Evolutionary conservation across 64 coral and sea anemone species (phyloP).

Genomic region (Montipora capricornis): DNA sequence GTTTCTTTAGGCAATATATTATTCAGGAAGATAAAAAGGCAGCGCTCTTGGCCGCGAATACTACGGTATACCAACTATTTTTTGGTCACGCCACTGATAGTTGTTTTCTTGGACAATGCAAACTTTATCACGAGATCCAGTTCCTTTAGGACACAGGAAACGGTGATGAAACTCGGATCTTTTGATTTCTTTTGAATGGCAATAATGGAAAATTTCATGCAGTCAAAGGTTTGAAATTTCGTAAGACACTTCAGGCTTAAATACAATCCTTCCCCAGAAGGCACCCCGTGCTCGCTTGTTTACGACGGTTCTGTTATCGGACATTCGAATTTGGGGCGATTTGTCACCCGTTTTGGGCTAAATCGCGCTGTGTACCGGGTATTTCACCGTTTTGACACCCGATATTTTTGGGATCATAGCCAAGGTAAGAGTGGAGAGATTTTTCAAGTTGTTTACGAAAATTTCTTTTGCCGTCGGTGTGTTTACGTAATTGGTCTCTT

Average conservation of each 20-base stretch:
- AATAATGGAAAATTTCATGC: not conserved
- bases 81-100: conserved; percentile 6
- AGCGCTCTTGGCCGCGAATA: not conserved
- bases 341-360: not conserved
- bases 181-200: not conserved
- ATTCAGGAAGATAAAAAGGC: not conserved
- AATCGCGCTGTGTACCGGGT: not conserved
- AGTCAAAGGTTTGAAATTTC: not conserved
- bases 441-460: conserved; percentile 24
- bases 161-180: conserved; percentile 5
- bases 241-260: not conserved
- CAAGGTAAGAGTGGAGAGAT: not conserved
- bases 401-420: not conserved
- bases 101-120: not conserved
- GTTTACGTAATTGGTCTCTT: conserved; percentile 5
- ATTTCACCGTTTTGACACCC: not conserved
- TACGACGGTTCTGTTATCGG: not conserved
- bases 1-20: not conserved
- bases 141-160: not conserved
- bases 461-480: conserved; percentile 9
- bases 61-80: not conserved
- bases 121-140: not conserved
- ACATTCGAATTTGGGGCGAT: not conserved
- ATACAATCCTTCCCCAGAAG: not conserved
- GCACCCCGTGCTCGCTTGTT: not conserved